Evolutionary conservation across 2,113 vertebrate genomes (phyloP), one percentile per base, ranked within the genome.

Genomic region (Xyrauchen texanus): DNA sequence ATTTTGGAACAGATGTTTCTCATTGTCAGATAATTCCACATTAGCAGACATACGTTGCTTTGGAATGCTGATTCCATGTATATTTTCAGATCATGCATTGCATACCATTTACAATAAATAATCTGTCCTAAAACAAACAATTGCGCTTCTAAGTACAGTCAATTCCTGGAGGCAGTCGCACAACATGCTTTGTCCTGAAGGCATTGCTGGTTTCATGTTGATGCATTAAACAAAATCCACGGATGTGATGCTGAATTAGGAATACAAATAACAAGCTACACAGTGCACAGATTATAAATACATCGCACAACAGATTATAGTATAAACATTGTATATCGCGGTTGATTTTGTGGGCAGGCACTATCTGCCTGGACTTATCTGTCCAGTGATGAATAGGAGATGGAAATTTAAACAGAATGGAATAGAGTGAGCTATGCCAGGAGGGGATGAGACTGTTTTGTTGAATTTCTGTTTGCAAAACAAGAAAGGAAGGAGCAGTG

Each of bases 291-390:
- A 0, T 58, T 71, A 70, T 63, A 64, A 53, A 15, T 53, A 52
- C 68, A 55, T 70, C 55, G 53, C 62, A 58, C n/a, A 57, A 21
- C 6, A 8, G 60, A 45, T 34, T 34, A 34, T 34, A 34, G 21
- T 34, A 61, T 78, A 60, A 15, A 69, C 66, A 52, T 60, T 44
- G 49, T 63, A 62, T 79, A 68, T 71, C 13, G 15, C 58, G 0
- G 44, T 46, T 73, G 52, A 73, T 72, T 66, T 11, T 34, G 78
- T 45, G 11, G 49, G 51, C 71, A 63, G 57, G 6, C 16, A 42
- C 10, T 63, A 66, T 64, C 52, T 74, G 52, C 16, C 15, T 58
- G 60, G 11, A 60, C 53, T 73, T 72, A 80, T 80, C 78, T 74
- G n/a, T 49, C 51, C 13, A 2, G 12, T 60, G 71, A 80, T 61